Evolutionary conservation across 1,140 invertebrate species (phyloP), one percentile per base, ranked within the genome.

Genomic region (Drosophila gunungcola): DNA sequence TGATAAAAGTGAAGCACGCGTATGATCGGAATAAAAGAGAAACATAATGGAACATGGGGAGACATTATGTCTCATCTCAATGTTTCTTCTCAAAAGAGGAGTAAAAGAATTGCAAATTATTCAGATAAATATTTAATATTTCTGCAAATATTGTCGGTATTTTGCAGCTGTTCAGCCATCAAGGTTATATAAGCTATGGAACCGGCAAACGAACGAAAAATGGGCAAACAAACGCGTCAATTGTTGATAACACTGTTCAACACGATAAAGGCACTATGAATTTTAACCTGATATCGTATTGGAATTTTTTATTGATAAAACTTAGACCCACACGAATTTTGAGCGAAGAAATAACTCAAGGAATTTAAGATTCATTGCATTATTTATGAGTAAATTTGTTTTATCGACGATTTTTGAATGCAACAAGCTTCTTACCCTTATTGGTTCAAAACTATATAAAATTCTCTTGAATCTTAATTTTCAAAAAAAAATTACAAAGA

Each of bases 181-280:
- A 89, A 88, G 79, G 84, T 89, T 88, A 83, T 89, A 88, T 89
- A 89, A 82, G 57, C 75, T 72, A 69, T 62, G 60, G 32, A 65
- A 32, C 56, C 54, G 45, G 32, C 43, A 55, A 63, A 68, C 27
- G 62, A 73, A 60, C 70, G 76, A 68, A 54, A 53, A 72, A 45
- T 34, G 39, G 51, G 42, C 56, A 70, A 65, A 65, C 58, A 65
- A 78, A 55, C 27, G 57, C 78, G 55, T 38, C 57, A 84, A 74
- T 80, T 78, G 73, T 77, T 53, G 52, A 56, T 51, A 54, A 61
- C 77, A 86, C 74, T 81, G 5, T 0, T 7, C 76, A 64, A 46
- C 81, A 85, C 7, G 46, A 43, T 52, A 52, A 43, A 16, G 56
- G 32, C 36, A 64, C 25, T 3, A 42, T 39, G 29, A 48, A 32